A percentile compares a stretch with the other conserved stretches of the same genome.
Conservation (phyloP, 2,888 invertebrate species). For the Standfussiana lucernea region DNA sequence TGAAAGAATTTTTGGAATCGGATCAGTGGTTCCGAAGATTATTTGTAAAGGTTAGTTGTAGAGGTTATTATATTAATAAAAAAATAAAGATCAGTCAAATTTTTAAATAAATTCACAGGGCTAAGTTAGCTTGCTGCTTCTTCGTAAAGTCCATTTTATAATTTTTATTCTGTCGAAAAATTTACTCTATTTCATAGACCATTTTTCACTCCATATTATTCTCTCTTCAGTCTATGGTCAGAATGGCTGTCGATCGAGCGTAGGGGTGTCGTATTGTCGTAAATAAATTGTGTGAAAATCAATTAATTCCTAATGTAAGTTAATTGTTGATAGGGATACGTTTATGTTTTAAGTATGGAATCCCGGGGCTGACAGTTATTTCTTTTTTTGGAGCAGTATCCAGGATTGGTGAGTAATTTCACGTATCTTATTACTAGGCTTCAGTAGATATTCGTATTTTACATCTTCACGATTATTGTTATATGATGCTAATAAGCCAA, state of each 20-base stretch:
- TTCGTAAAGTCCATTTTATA: too few species aligned
- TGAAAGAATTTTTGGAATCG: too few species aligned
- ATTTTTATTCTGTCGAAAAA: not conserved
- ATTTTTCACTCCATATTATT: constrained; percentile 5
- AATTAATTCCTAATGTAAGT: constrained; percentile 77
- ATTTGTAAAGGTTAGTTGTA: too few species aligned
- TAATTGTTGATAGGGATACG: constrained; percentile 68
- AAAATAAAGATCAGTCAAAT: too few species aligned
- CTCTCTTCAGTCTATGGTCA: constrained; percentile 64
- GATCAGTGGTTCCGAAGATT: too few species aligned
- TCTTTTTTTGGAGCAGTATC: constrained; percentile 76
- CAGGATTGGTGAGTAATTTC: constrained; percentile 82
- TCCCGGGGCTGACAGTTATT: constrained; percentile 80
- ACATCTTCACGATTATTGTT: constrained; percentile 66
- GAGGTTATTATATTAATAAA: too few species aligned
- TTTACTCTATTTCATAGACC: not conserved
- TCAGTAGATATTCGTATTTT: constrained; percentile 72
- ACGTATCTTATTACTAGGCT: constrained; percentile 70
- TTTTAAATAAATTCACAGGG: too few species aligned
- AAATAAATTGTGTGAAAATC: constrained; percentile 77
- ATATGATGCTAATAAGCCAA: constrained; percentile 41
- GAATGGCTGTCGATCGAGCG: constrained; percentile 86
- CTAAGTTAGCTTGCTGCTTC: not conserved
- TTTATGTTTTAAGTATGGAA: constrained; percentile 79
- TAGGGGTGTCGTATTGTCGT: constrained; percentile 79